These are phyloP conservation scores for Marmota monax DNA, from an alignment of 2,113 vertebrate species.

Conservation along the genomic window DNA sequence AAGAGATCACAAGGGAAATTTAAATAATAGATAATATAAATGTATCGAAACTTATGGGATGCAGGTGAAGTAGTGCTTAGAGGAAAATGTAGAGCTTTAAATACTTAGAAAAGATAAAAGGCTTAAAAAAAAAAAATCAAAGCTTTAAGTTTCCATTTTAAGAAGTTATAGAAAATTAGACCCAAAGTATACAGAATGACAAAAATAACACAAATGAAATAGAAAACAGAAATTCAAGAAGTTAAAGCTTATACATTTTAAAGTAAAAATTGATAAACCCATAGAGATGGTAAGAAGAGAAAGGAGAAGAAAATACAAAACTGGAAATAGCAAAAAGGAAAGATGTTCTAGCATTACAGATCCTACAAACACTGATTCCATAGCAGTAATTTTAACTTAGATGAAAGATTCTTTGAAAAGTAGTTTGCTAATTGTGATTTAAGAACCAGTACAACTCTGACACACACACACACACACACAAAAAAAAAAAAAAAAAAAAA, in stretches of 20 bases:
- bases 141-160: background rate
- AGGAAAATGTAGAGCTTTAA: background rate
- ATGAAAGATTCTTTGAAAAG: background rate
- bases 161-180: background rate
- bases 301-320: background rate
- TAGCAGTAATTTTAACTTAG: background rate
- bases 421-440: background rate
- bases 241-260: background rate
- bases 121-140: no score
- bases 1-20: background rate
- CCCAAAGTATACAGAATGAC: background rate
- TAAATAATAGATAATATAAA: background rate
- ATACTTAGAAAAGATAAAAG: background rate
- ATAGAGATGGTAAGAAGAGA: background rate
- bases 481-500: no score
- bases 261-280: background rate
- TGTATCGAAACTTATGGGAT: background rate
- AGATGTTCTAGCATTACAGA: background rate
- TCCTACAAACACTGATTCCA: background rate
- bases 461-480: no score
- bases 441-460: background rate
- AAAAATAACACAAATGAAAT: background rate
- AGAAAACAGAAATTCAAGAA: background rate
- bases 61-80: background rate
- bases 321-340: background rate